A percentile compares a stretch with the other conserved stretches of the same genome.
Evolutionary conservation across 2,113 vertebrate genomes (phyloP).

Genomic region (Microcebus jonahi): DNA sequence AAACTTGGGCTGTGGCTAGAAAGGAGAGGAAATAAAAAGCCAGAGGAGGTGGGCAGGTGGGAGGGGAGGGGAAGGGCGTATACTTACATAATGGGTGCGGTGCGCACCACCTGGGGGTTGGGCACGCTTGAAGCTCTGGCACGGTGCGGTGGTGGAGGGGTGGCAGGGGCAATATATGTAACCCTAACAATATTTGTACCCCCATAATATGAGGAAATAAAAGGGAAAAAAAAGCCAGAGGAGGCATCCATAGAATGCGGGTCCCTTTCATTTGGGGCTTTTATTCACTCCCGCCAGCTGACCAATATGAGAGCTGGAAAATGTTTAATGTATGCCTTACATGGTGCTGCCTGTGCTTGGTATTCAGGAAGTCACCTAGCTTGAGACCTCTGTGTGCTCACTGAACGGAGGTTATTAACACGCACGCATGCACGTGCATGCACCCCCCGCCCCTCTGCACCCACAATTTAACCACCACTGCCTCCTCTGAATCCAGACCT

Average conservation of each 20-base stretch:
- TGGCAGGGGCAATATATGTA: no score
- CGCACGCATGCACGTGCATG: background rate
- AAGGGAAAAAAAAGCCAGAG: conserved; percentile 42
- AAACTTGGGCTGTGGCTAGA: conserved; percentile 36
- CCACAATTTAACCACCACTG: conserved; percentile 57
- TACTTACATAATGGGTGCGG: no score
- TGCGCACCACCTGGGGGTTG: no score
- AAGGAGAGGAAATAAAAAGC: conserved; percentile 52
- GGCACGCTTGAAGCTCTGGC: no score
- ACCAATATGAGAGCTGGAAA: conserved; percentile 34
- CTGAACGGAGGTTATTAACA: background rate
- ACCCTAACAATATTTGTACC: no score
- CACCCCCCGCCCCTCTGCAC: background rate
- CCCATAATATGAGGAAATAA: no score
- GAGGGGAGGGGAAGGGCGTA: no score
- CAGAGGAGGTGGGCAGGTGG: background rate
- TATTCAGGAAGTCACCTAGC: conserved; percentile 4
- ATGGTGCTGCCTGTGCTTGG: conserved; percentile 25
- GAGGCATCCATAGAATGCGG: background rate
- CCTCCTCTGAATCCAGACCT: conserved; percentile 76
- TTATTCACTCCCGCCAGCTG: background rate
- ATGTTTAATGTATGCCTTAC: background rate
- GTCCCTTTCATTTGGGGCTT: conserved; percentile 8
- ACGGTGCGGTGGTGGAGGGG: no score
- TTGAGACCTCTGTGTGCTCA: background rate